Conservation (phyloP, 2,797 vertebrate species). For the Aulostomus chinensis region DNA sequence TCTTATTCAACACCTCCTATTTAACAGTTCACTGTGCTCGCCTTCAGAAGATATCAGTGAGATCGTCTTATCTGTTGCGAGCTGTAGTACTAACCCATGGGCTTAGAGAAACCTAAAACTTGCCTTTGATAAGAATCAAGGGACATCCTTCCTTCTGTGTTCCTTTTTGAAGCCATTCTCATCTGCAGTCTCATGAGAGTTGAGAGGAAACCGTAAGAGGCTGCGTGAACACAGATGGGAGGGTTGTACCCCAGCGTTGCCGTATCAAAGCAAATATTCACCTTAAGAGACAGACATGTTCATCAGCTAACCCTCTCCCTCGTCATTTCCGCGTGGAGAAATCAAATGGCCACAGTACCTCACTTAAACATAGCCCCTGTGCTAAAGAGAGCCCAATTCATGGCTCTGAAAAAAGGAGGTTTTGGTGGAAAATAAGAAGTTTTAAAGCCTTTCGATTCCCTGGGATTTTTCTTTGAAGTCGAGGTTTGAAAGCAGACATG, state of each 20-base stretch:
- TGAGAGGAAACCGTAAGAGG: conserved; percentile 55
- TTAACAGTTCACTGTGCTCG: conserved; percentile 20
- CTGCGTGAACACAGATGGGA: conserved; percentile 78
- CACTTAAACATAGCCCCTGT: conserved; percentile 54
- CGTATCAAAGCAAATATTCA: conserved; percentile 79
- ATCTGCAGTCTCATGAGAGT: conserved; percentile 33
- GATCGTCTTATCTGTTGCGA: conserved; percentile 42
- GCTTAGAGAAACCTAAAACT: conserved; percentile 57
- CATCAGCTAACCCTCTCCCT: conserved; percentile 65
- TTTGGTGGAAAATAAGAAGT: conserved; percentile 64
- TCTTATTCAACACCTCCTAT: conserved; percentile 20
- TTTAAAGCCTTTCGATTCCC: conserved; percentile 68
- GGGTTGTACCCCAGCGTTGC: conserved; percentile 56
- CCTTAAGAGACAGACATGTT: conserved; percentile 68
- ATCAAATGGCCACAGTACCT: conserved; percentile 52
- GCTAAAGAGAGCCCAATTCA: conserved; percentile 58
- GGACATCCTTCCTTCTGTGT: conserved; percentile 42
- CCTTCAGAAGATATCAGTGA: conserved; percentile 11
- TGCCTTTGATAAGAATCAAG: conserved; percentile 56
- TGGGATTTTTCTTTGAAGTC: conserved; percentile 66
- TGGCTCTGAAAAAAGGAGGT: conserved; percentile 60
- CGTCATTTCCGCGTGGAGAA: conserved; percentile 70
- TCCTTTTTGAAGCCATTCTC: conserved; percentile 31
- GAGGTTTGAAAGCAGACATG: conserved; percentile 59
- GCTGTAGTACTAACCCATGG: conserved; percentile 35